phyloP scores from a whole-genome alignment of 2,797 vertebrate species.

The Crocodylus rhombifer region DNA sequence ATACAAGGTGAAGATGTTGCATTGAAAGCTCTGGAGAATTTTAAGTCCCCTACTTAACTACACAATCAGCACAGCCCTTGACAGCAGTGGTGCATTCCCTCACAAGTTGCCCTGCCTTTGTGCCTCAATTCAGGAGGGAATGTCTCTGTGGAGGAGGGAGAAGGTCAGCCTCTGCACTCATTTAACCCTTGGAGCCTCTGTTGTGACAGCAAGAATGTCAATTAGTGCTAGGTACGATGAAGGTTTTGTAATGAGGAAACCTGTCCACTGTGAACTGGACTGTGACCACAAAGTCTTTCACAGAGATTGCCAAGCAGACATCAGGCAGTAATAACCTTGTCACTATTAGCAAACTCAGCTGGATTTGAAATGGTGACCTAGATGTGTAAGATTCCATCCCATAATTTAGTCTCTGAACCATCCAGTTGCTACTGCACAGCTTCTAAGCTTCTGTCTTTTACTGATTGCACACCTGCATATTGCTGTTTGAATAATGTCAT shows the following conservation, averaged over 20 bases:
- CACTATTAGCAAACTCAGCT: neutral
- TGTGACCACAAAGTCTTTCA: neutral
- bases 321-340: conserved; percentile 1
- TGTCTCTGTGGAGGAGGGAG: neutral
- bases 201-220: neutral
- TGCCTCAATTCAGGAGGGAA: neutral
- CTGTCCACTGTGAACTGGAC: neutral
- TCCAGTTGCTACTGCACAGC: conserved; percentile 8
- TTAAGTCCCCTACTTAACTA: neutral
- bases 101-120: neutral
- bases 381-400: conserved; percentile 20
- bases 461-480: neutral
- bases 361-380: conserved; percentile 15
- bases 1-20: neutral
- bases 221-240: neutral
- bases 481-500: neutral
- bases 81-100: neutral
- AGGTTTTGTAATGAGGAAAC: conserved; percentile 7
- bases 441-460: neutral
- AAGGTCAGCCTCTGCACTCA: neutral
- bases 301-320: neutral
- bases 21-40: rapidly evolving
- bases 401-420: conserved; percentile 8
- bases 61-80: neutral
- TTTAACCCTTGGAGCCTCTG: neutral